Percentiles rank a stretch among this genome's conserved stretches.
These are phyloP conservation scores for Dicranocentrus wangi DNA, from an alignment of 2,888 invertebrate species.

Conservation along the genomic window DNA sequence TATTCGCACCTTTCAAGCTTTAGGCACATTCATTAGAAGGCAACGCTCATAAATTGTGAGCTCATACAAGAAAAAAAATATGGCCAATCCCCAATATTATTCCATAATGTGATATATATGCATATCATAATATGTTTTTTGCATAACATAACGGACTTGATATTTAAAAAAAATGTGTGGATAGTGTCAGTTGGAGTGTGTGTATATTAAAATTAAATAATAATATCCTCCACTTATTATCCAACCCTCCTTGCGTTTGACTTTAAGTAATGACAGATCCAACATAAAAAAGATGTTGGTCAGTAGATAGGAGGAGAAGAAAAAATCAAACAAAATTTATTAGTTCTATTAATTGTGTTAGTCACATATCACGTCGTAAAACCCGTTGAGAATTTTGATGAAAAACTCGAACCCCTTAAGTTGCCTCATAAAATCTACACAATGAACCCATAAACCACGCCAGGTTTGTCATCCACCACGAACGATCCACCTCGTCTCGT, in stretches of 20 bases:
- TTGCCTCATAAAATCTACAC: constrained; percentile 26
- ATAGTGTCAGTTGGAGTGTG: too few species aligned
- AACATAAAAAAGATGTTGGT: not conserved
- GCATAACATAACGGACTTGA: not conserved
- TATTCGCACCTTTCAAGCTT: constrained; percentile 48
- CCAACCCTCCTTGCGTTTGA: not conserved
- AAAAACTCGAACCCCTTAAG: constrained; percentile 38
- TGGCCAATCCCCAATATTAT: constrained; percentile 13
- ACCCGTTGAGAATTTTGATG: constrained; percentile 60
- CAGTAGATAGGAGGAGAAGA: too few species aligned
- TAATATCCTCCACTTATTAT: too few species aligned
- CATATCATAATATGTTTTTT: not conserved
- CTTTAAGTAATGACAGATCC: constrained; percentile 5
- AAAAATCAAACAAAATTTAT: constrained; percentile 55
- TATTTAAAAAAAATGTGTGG: too few species aligned
- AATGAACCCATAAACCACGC: constrained; percentile 55
- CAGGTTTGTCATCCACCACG: too few species aligned
- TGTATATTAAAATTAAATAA: too few species aligned
- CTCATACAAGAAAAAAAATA: constrained; percentile 9
- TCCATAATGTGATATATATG: not conserved
- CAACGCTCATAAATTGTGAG: constrained; percentile 11
- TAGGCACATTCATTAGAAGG: constrained; percentile 25
- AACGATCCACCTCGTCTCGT: constrained; percentile 38
- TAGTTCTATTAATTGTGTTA: constrained; percentile 55
- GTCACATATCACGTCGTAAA: constrained; percentile 60